These are phyloP conservation scores for Cotesia glomerata DNA, from an alignment of 1,140 invertebrate genomes.

Conservation along the genomic window DNA sequence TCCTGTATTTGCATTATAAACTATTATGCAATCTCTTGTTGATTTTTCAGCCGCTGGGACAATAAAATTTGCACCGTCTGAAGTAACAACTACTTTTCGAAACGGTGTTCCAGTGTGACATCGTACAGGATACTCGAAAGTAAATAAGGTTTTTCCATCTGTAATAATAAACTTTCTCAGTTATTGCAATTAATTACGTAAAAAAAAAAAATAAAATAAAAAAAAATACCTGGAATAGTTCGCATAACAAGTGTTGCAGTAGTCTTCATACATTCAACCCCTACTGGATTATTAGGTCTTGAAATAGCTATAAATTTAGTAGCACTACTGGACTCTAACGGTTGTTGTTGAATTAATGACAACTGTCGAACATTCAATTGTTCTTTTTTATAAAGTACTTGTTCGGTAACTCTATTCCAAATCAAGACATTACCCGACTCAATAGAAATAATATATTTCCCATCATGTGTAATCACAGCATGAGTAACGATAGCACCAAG, in stretches of 20 bases:
- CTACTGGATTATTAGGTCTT: slow-evolving; percentile 67
- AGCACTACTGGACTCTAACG: slow-evolving; percentile 42
- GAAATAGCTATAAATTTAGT: slow-evolving; percentile 87
- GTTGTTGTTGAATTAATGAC: slow-evolving; percentile 77
- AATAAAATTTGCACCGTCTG: slow-evolving; percentile 79
- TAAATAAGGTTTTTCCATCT: slow-evolving; percentile 79
- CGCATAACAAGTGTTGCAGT: slow-evolving; percentile 72
- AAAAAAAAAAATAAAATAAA: no score
- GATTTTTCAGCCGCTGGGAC: slow-evolving; percentile 82
- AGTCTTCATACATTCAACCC: slow-evolving; percentile 67
- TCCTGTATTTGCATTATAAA: slow-evolving; percentile 86
- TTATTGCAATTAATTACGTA: no score
- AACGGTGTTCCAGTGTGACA: slow-evolving; percentile 72
- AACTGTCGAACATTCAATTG: slow-evolving; percentile 88
- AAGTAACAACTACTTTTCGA: slow-evolving; percentile 77
- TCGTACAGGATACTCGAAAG: slow-evolving; percentile 78
- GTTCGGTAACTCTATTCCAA: slow-evolving; percentile 87
- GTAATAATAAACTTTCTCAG: slow-evolving; percentile 33
- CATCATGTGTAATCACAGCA: slow-evolving; percentile 84
- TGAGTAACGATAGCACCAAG: slow-evolving; percentile 95
- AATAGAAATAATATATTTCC: slow-evolving; percentile 83
- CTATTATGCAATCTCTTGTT: slow-evolving; percentile 81
- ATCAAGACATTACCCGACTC: slow-evolving; percentile 92
- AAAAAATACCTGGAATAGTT: slow-evolving; percentile 70
- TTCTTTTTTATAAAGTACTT: slow-evolving; percentile 84